A percentile compares a stretch with the other conserved stretches of the same genome.
phyloP scores from a whole-genome alignment of 2,888 invertebrate genomes.

The Hartigia nigra region DNA sequence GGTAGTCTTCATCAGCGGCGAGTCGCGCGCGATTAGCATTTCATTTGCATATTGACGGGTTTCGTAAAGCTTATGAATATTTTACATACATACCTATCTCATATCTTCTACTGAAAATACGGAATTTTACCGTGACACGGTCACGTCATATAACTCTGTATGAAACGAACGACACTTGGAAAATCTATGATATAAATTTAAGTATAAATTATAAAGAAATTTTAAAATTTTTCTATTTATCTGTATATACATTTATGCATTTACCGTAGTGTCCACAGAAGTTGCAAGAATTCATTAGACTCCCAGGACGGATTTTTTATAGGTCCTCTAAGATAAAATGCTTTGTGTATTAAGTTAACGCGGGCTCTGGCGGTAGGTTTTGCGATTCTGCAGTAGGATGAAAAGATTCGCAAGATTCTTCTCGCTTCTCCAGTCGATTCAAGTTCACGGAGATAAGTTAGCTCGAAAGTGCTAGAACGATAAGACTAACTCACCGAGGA shows the following conservation, averaged over 20 bases:
- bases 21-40: slow-evolving; percentile 57
- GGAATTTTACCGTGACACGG: background rate
- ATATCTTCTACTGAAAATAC: background rate
- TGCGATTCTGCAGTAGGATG: background rate
- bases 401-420: background rate
- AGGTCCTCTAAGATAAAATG: background rate
- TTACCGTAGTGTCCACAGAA: background rate
- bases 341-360: background rate
- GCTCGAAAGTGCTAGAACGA: background rate
- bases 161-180: background rate
- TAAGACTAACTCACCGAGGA: background rate
- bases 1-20: slow-evolving; percentile 43
- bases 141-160: background rate
- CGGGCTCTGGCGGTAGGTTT: background rate
- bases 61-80: slow-evolving; percentile 66
- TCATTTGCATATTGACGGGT: slow-evolving; percentile 66
- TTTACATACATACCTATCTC: slow-evolving; percentile 46
- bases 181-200: background rate
- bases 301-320: background rate
- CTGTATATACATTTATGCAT: background rate
- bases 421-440: background rate
- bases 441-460: background rate
- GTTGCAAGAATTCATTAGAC: background rate
- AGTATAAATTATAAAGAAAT: too few relatives aligned
- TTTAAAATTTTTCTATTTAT: too few relatives aligned